phyloP scores from a whole-genome alignment of 2,797 vertebrate genomes.

The Coluber constrictor region DNA sequence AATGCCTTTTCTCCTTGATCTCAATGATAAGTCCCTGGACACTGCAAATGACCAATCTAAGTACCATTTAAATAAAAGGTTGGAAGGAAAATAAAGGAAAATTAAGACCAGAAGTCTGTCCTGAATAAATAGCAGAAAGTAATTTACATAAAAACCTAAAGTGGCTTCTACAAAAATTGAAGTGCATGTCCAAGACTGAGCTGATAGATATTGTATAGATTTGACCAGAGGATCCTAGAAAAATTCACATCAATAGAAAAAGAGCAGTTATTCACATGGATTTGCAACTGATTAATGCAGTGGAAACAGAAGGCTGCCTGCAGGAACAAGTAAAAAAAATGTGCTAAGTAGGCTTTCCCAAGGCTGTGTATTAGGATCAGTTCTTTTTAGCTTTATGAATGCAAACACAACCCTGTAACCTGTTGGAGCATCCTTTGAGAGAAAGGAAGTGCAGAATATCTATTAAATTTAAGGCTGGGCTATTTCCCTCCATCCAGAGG shows the following conservation, averaged over 20 bases:
- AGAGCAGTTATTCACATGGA: background rate
- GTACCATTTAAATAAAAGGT: background rate
- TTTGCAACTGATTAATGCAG: background rate
- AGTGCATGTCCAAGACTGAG: background rate
- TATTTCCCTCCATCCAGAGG: too few relatives aligned
- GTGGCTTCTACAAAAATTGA: background rate
- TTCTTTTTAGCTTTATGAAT: background rate
- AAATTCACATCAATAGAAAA: background rate
- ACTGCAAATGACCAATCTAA: background rate
- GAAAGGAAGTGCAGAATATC: background rate
- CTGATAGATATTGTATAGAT: background rate
- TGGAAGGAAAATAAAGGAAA: background rate
- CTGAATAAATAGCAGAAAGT: background rate
- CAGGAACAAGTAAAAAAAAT: background rate
- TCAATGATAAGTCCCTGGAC: background rate
- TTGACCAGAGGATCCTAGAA: background rate
- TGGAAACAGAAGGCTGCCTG: background rate
- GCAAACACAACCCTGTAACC: background rate
- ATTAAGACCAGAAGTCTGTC: background rate
- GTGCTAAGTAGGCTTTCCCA: background rate
- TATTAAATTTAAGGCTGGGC: background rate
- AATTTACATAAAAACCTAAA: background rate
- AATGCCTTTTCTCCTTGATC: background rate
- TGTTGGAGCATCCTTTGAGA: background rate
- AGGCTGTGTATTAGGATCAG: background rate